Base-by-base conservation (phyloP, 2,113 vertebrate genomes). In the Brachyhypopomus gauderio region DNA sequence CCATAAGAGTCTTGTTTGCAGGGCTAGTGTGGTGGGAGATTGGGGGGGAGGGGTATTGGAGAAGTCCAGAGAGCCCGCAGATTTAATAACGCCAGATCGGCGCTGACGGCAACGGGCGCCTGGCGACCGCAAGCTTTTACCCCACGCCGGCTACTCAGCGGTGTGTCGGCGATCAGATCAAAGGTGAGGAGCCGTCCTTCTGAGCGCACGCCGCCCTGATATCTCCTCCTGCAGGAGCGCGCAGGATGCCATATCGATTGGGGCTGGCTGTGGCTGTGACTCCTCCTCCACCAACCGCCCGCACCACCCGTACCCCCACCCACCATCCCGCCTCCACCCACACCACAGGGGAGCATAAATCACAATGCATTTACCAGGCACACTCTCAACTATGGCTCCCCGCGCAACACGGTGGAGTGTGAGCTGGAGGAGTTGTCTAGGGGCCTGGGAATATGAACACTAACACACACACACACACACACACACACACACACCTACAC, bases 101-200 rank as follows among this genome's bases (percentile, higher is more conserved):
- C 25, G 56, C 75, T 25, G 72, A 27, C 9, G 60, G 59, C 60
- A 71, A 66, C 72, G 79, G 72, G 74, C 69, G 56, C 77, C 79
- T 78, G 64, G 30, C n/a, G 66, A 82, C 71, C 72, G 12, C 12
- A 56, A 79, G 75, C 77, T 79, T 79, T 83, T 72, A 85, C 80
- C 38, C 45, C 38, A 48, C 14, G 36, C 66, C 67, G 63, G 48
- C 27, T 60, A 66, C 60, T 59, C 55, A 45, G 70, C 17, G 4
- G 69, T 72, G 78, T 81, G 75, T 73, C 72, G 30, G 56, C 41
- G 75, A 69, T 79, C n/a, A 75, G 56, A 78, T 78, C 36, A 41
- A 80, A 83, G 48, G 22, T 41, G 55, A 58, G 11, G 70, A 75
- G 64, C 48, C 22, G 55, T 80, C 84, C 75, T 69, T 58, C 69